A percentile compares a stretch with the other conserved stretches of the same genome.
Conservation (phyloP, 2,888 invertebrate species). For the Lithosia quadra region DNA sequence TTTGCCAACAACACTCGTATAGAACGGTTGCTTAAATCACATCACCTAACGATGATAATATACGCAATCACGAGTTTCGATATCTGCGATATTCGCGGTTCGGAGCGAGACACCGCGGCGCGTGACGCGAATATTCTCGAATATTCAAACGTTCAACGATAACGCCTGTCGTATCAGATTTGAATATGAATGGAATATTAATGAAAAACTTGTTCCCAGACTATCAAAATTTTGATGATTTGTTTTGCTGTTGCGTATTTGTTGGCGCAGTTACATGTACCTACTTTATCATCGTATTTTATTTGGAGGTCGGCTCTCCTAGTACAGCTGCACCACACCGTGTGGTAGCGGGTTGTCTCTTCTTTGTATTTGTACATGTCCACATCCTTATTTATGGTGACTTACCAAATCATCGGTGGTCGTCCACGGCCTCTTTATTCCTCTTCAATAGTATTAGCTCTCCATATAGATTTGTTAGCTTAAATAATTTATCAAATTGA, state of each 20-base stretch:
- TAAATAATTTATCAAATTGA: too few species aligned
- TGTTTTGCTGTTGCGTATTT: constrained; percentile 54
- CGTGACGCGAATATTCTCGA: constrained; percentile 75
- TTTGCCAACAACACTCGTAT: constrained; percentile 35
- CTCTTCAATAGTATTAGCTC: too few species aligned
- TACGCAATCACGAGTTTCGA: constrained; percentile 76
- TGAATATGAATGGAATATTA: constrained; percentile 85
- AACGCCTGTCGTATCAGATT: constrained; percentile 80
- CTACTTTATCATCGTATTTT: too few species aligned
- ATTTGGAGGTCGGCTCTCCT: too few species aligned
- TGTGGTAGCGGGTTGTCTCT: too few species aligned
- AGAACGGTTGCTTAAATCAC: constrained; percentile 51
- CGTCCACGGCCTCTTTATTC: too few species aligned
- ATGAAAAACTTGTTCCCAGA: constrained; percentile 77
- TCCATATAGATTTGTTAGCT: too few species aligned
- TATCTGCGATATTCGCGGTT: constrained; percentile 69
- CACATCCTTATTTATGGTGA: too few species aligned
- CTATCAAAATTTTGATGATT: constrained; percentile 63
- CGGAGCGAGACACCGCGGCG: constrained; percentile 55
- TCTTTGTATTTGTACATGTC: too few species aligned
- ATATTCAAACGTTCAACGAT: constrained; percentile 55
- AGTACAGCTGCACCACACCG: too few species aligned
- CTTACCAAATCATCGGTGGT: too few species aligned
- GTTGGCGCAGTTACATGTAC: not conserved
- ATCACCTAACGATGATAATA: constrained; percentile 69